Base-by-base conservation (phyloP, 2,888 invertebrate species). In the Schrankia costaestrigalis region DNA sequence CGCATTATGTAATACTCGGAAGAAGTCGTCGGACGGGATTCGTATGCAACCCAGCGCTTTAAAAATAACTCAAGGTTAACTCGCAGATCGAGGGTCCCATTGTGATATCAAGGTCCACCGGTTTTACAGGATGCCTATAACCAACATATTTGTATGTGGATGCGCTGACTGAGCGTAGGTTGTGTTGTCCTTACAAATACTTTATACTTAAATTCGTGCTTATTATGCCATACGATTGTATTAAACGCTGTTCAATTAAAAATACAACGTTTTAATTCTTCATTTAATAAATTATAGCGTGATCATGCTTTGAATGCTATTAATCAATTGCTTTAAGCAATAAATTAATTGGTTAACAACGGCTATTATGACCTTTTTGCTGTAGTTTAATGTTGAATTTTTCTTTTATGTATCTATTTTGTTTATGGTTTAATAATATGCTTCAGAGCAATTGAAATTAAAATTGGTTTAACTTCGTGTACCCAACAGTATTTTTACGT, bases 61-160 rank as follows among this genome's bases (percentile, higher is more conserved):
- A 85, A 83, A 87, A 86, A 86, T 86, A 87, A 79, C 86, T 63
- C 86, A 87, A 87, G 86, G 86, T 80, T 85, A 82, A 68, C 71
- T 52, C 46, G 60, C 70, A 71, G 70, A 69, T 69, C 66, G 76
- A 78, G 85, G 83, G 84, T 82, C 70, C 83, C 75, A 83, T 85
- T 80, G 82, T 80, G 58, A 74, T 72, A 80, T 80, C 86, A 86
- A 87, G 86, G 86, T 66, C 79, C 67, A 85, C 86, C 78, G 79
- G 83, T 86, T 84, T 55, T 64, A 59, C 75, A 68, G 81, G 81
- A 79, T 76, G 70, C 76, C 72, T 76, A 64, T 69, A 70, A 51
- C 59, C 46, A 65, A 63, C 62, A 47, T 23, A 35, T 51, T 56
- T 58, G 58, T 64, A 63, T 66, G 47, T 54, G 54, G 55, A 54